These are phyloP conservation scores for Pampusana beccarii DNA, from an alignment of 2,113 vertebrate genomes.

Conservation along the genomic window DNA sequence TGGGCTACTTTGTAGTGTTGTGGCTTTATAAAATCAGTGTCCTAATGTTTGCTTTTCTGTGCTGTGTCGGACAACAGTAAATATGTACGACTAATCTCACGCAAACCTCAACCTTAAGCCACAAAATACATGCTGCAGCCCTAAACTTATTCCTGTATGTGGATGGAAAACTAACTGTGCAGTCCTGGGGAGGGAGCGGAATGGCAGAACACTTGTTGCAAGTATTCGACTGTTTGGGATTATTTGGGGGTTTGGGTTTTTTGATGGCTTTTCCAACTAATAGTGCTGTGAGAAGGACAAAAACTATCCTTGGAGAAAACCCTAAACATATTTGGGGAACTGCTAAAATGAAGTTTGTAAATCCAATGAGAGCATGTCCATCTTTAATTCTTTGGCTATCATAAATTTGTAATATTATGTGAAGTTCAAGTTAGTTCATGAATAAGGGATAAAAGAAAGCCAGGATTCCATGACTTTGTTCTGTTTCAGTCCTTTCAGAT, in stretches of 20 bases:
- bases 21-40: not conserved
- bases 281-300: not conserved
- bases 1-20: not conserved
- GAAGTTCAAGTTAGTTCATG: not conserved
- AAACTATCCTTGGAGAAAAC: not conserved
- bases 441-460: not conserved
- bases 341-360: not conserved
- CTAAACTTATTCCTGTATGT: not conserved
- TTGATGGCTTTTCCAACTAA: not conserved
- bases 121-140: not conserved
- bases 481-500: not conserved
- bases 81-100: not conserved
- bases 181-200: not conserved
- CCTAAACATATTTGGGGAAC: not conserved
- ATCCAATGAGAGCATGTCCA: rapidly evolving
- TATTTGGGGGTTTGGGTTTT: not conserved
- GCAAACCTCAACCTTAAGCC: not conserved
- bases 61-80: not conserved
- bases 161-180: not conserved
- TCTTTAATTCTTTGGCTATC: not conserved
- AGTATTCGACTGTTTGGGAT: not conserved
- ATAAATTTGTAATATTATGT: not conserved
- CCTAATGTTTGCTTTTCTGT: not conserved
- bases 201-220: not conserved
- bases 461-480: not conserved